Percentiles rank a stretch among this genome's conserved stretches.
Conservation (phyloP, 2,888 invertebrate genomes). For the Stramonita haemastoma region DNA sequence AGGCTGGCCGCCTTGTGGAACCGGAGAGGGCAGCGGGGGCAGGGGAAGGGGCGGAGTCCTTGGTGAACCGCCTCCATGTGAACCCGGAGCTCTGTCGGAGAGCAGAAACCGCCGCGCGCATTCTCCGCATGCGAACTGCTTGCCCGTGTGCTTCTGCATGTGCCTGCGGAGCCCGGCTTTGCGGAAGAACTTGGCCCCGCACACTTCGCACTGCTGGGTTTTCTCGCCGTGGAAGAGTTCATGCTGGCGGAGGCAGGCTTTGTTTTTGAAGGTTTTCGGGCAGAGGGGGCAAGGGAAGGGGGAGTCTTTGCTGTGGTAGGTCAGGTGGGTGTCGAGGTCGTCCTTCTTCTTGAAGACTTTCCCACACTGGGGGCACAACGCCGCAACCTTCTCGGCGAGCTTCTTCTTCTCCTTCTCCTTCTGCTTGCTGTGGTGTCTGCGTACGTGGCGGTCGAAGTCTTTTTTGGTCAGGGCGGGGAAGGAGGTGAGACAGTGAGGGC, state of each 20-base stretch:
- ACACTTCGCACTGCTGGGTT: conserved; percentile 27
- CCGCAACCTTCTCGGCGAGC: neutral
- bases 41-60: conserved; percentile 42
- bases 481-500: neutral
- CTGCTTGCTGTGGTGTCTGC: neutral
- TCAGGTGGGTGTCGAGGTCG: conserved; percentile 32
- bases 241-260: conserved; percentile 43
- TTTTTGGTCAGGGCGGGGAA: conserved; percentile 2
- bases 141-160: conserved; percentile 25
- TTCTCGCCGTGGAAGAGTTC: conserved; percentile 32
- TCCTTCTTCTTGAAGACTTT: conserved; percentile 22
- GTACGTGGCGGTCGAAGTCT: neutral
- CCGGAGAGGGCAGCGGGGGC: conserved; percentile 38
- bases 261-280: conserved; percentile 41
- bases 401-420: neutral
- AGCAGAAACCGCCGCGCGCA: conserved; percentile 9
- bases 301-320: conserved; percentile 42
- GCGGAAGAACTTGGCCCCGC: conserved; percentile 19
- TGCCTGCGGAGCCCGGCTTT: neutral
- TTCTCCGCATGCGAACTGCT: neutral
- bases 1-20: conserved; percentile 37
- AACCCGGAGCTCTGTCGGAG: neutral
- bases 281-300: conserved; percentile 44
- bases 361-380: conserved; percentile 22
- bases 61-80: neutral